A percentile compares a stretch with the other conserved stretches of the same genome.
phyloP scores from a whole-genome alignment of 2,113 vertebrate genomes.

The Panthera tigris region DNA sequence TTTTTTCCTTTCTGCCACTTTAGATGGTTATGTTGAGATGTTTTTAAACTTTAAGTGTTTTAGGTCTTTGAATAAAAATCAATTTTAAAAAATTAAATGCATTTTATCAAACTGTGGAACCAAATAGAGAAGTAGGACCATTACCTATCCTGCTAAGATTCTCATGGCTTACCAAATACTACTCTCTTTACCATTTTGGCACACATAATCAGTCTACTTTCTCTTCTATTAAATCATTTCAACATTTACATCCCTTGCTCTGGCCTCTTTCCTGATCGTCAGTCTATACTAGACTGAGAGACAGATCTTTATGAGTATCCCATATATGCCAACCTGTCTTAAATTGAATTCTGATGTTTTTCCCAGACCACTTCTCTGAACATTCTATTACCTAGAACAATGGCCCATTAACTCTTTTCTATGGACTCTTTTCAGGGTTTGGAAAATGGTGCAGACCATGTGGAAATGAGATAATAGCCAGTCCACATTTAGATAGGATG shows the following conservation, averaged over 20 bases:
- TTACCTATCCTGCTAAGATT: background rate
- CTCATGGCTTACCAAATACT: background rate
- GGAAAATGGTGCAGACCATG: background rate
- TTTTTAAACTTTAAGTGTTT: background rate
- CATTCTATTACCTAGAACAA: background rate
- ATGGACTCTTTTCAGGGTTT: background rate
- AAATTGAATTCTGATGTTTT: background rate
- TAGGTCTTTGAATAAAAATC: slow-evolving; percentile 16
- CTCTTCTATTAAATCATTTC: background rate
- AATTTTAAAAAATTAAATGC: background rate
- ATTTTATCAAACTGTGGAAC: background rate
- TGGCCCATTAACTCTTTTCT: background rate
- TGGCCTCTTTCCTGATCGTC: background rate
- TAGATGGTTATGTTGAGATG: slow-evolving; percentile 12
- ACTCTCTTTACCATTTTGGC: background rate
- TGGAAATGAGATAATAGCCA: background rate
- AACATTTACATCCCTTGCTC: background rate
- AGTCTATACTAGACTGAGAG: background rate
- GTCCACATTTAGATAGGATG: background rate
- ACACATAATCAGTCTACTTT: background rate
- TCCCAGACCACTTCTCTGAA: background rate
- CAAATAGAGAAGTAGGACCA: background rate
- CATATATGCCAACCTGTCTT: background rate
- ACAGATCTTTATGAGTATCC: background rate
- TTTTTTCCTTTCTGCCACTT: slow-evolving; percentile 14